Percentiles rank a stretch among this genome's conserved stretches.
Evolutionary conservation across 92 coral and sea anemone genomes (phyloP).

Genomic region (Meandrina meandrites): DNA sequence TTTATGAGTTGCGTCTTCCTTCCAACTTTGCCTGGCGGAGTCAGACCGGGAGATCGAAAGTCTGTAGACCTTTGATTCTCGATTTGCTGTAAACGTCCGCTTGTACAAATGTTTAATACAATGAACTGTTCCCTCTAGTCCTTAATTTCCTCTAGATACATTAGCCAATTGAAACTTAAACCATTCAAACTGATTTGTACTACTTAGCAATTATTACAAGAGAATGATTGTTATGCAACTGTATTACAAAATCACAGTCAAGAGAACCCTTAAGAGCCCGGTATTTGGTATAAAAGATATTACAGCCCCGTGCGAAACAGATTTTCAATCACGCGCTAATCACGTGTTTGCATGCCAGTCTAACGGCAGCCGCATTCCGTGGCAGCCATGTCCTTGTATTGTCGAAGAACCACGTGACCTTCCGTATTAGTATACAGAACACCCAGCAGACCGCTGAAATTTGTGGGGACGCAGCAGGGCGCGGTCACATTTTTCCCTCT

Average conservation of each 20-base stretch:
- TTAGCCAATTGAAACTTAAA: too few relatives aligned
- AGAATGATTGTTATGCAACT: background rate
- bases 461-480: background rate
- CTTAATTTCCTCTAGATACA: too few relatives aligned
- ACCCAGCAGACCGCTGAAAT: background rate
- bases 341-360: background rate
- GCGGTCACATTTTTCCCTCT: background rate
- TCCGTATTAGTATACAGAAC: background rate
- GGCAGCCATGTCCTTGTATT: background rate
- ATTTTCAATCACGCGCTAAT: background rate
- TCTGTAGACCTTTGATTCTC: too few relatives aligned
- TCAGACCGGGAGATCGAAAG: too few relatives aligned
- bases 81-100: too few relatives aligned
- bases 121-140: too few relatives aligned
- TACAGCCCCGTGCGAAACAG: background rate
- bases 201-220: background rate
- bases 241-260: background rate
- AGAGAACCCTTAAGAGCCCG: background rate
- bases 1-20: too few relatives aligned
- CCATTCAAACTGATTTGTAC: too few relatives aligned
- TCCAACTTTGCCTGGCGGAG: too few relatives aligned
- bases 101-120: too few relatives aligned
- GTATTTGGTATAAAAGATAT: background rate
- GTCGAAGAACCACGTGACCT: conserved; percentile 14
- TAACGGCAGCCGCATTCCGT: conserved; percentile 19